Conservation (phyloP, 2,113 vertebrate species). For the Caranx ignobilis region DNA sequence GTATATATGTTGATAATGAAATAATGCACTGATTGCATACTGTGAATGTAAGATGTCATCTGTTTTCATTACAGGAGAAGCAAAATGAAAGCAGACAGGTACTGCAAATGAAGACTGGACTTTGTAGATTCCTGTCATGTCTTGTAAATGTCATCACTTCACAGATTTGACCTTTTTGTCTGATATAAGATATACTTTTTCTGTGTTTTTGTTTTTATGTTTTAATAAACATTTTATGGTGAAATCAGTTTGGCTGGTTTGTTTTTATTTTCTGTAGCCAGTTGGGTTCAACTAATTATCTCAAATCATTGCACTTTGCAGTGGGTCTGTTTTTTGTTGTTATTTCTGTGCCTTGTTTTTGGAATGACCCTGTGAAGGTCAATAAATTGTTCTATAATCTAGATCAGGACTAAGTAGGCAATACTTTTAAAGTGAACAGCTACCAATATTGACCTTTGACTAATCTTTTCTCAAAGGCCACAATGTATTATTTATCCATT, state of each 20-base stretch:
- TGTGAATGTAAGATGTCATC: not conserved
- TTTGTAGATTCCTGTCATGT: not conserved
- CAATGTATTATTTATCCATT: conserved; percentile 9
- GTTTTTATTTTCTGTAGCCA: conserved; percentile 1
- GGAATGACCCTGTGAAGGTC: not conserved
- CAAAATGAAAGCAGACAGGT: conserved; percentile 97
- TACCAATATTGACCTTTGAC: not conserved
- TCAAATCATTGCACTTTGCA: not conserved
- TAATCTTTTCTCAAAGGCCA: conserved; percentile 10
- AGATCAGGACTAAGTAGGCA: not conserved
- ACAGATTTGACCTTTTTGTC: conserved; percentile 4
- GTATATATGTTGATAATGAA: not conserved
- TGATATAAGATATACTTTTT: not conserved
- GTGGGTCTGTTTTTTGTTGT: not conserved
- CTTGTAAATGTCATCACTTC: conserved; percentile 34
- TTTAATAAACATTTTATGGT: conserved; percentile 66
- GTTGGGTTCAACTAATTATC: conserved; percentile 39
- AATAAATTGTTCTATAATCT: not conserved
- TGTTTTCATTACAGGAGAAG: conserved; percentile 87
- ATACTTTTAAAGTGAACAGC: not conserved
- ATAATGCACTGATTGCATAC: not conserved
- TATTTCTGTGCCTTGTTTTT: not conserved
- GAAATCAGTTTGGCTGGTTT: not conserved
- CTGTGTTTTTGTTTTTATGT: conserved; percentile 20
- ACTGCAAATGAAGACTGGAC: conserved; percentile 91